These are phyloP conservation scores for Gobionotothen gibberifrons DNA, from an alignment of 2,797 vertebrate species.

Conservation along the genomic window DNA sequence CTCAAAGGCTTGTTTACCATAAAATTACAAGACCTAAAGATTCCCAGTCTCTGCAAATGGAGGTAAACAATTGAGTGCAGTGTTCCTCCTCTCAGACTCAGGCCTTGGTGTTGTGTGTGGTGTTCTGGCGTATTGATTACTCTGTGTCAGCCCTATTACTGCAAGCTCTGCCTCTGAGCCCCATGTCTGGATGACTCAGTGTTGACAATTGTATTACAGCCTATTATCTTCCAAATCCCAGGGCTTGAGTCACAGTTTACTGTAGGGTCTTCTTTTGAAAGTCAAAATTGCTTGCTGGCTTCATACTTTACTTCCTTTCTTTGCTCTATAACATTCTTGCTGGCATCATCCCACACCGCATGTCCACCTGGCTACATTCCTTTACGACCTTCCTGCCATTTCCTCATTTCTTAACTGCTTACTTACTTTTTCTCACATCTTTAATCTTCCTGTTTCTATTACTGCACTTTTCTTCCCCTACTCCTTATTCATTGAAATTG, in stretches of 20 bases:
- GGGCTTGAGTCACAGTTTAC: conserved; percentile 47
- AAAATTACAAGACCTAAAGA: conserved; percentile 30
- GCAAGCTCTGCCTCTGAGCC: conserved; percentile 54
- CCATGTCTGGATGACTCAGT: conserved; percentile 62
- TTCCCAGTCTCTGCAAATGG: conserved; percentile 47
- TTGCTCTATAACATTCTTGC: conserved; percentile 4
- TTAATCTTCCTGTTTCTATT: neutral
- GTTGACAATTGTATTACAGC: conserved; percentile 72
- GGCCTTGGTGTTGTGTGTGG: conserved; percentile 41
- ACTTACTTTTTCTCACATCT: neutral
- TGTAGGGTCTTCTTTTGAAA: conserved; percentile 45
- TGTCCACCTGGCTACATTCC: neutral
- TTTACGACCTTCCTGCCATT: neutral
- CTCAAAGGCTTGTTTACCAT: conserved; percentile 43
- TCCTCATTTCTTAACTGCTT: neutral
- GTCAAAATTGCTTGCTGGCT: conserved; percentile 54
- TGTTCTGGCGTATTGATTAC: conserved; percentile 71
- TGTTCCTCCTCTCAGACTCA: conserved; percentile 48
- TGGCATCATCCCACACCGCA: neutral
- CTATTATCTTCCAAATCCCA: conserved; percentile 70
- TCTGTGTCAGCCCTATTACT: conserved; percentile 64
- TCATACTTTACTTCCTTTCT: conserved; percentile 45
- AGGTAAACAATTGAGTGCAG: conserved; percentile 46
- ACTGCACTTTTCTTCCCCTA: neutral
- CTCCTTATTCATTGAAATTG: neutral